Percentiles rank a stretch among this genome's conserved stretches.
Conservation (phyloP, 2,888 invertebrate genomes). For the Timema podura region DNA sequence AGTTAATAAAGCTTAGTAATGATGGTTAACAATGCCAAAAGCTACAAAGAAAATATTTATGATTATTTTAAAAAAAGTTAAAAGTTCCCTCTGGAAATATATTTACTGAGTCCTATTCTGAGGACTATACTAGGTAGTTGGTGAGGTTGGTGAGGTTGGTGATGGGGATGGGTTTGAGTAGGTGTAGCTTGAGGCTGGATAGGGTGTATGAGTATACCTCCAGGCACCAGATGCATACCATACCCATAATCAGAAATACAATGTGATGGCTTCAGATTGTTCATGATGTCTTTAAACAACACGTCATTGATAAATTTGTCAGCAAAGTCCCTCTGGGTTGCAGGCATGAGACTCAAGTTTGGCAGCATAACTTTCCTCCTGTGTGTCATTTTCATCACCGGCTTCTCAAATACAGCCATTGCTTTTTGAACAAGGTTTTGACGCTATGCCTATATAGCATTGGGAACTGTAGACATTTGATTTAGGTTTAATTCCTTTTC, state of each 20-base stretch:
- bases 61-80: too few species aligned
- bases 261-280: not conserved
- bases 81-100: too few species aligned
- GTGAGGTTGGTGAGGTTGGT: too few species aligned
- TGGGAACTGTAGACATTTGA: not conserved
- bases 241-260: conserved; percentile 13
- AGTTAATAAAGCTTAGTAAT: too few species aligned
- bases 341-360: conserved; percentile 8
- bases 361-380: not conserved
- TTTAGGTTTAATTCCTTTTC: not conserved
- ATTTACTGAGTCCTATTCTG: conserved; percentile 5
- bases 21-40: too few species aligned
- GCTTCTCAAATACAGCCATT: not conserved
- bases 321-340: conserved; percentile 13
- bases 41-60: too few species aligned
- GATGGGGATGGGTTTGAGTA: not conserved
- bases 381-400: conserved; percentile 3
- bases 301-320: conserved; percentile 15
- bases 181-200: not conserved
- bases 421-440: not conserved
- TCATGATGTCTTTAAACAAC: conserved; percentile 1
- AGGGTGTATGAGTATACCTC: not conserved
- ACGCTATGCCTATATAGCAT: not conserved
- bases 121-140: not conserved
- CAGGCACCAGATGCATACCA: conserved; percentile 8